A percentile compares a stretch with the other conserved stretches of the same genome.
phyloP scores from a whole-genome alignment of 2,888 invertebrate genomes.

The Diarsia dahlii region DNA sequence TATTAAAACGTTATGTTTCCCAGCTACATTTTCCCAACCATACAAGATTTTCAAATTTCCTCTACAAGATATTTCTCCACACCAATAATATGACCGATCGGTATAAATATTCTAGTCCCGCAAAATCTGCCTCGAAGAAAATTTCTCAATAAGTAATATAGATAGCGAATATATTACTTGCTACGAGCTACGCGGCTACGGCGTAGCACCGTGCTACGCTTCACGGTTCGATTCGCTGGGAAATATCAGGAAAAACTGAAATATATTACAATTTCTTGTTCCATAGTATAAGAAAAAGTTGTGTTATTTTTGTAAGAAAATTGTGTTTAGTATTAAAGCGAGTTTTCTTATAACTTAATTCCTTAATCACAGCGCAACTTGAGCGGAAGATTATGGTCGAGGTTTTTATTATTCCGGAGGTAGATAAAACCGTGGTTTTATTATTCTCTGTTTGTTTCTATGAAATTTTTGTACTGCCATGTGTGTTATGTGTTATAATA shows the following conservation, averaged over 20 bases:
- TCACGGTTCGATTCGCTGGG: conserved; percentile 52
- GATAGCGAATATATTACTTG: conserved; percentile 48
- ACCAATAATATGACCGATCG: conserved; percentile 39
- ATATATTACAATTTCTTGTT: conserved; percentile 53
- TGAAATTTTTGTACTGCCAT: conserved; percentile 21
- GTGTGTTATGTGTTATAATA: conserved; percentile 15
- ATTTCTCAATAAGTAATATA: conserved; percentile 45
- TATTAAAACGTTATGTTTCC: conserved; percentile 16
- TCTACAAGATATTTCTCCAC: conserved; percentile 19
- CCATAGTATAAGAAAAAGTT: conserved; percentile 27
- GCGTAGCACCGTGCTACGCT: conserved; percentile 54
- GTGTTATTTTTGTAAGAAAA: conserved; percentile 45
- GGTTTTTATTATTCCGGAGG: conserved; percentile 46
- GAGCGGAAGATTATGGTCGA: conserved; percentile 46
- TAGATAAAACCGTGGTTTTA: conserved; percentile 37
- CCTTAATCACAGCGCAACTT: conserved; percentile 50
- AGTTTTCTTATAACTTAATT: conserved; percentile 39
- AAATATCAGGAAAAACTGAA: conserved; percentile 52
- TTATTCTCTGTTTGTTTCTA: conserved; percentile 15
- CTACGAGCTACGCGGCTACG: conserved; percentile 57
- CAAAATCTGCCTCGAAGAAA: conserved; percentile 41
- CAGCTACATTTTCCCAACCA: background rate
- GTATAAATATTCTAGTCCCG: conserved; percentile 42
- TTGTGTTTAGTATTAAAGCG: conserved; percentile 52
- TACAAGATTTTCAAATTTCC: conserved; percentile 32